Base-by-base conservation (phyloP, 2,888 invertebrate genomes). In the Camptogramma bilineatum region DNA sequence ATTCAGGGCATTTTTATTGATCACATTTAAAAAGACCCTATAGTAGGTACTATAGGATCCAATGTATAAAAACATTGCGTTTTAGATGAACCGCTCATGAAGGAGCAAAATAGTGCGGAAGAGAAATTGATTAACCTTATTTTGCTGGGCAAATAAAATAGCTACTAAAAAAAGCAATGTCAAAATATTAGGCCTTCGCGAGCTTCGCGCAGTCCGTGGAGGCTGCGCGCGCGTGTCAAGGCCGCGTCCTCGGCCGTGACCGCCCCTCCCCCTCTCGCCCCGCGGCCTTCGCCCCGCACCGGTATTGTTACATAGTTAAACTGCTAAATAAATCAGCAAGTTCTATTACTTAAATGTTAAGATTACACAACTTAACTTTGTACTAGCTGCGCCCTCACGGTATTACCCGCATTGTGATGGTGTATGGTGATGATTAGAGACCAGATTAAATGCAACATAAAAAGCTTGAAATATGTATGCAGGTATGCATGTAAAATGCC, bases 171-270 rank as follows among this genome's bases (percentile, higher is more conserved):
- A 46, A 48, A 34, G 51, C 52, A 59, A 62, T 56, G 24, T 61
- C 34, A 52, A 62, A 39, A 62, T 62, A 58, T 61, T 56, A 66
- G 64, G 62, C 65, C 63, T 69, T 64, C 58, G 47, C 51, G 59
- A 65, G 64, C 58, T 48, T 62, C 62, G 42, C 34, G 63, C 44
- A 39, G 47, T 50, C 19, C 77, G 76, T 81, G 83, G 86, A 88
- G 85, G 85, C 86, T 88, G 89, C 82, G 86, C 86, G 83, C 82
- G 80, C 78, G 85, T 87, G 91, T 91, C 90, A 91, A 90, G 91
- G 91, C 83, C 87, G 73, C 79, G 88, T 81, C 88, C 90, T 88
- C 87, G 89, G 87, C 91, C 91, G 84, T 91, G 91, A 90, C 89
- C 89, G 64, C 51, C 18, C 44, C 46, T 4, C 21, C 34, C 17